Evolutionary conservation across 2,888 invertebrate species (phyloP).

Genomic region (Notocelia uddmanniana): DNA sequence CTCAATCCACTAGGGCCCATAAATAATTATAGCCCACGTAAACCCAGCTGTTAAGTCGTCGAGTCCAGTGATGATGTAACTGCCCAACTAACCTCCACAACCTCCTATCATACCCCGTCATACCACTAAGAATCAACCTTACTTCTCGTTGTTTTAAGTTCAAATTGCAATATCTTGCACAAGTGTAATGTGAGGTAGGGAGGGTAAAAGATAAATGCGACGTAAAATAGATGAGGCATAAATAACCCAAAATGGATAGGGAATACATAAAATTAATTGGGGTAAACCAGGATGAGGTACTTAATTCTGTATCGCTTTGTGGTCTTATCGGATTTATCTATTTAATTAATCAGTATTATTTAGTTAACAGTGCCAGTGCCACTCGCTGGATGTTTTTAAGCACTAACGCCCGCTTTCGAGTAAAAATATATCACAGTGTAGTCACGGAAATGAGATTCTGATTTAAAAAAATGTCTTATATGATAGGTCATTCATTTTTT

Average conservation of each 20-base stretch:
- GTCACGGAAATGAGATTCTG: too few species aligned
- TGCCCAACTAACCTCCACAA: not conserved
- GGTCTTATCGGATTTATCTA: not conserved
- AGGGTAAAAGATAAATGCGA: slow-evolving; percentile 20
- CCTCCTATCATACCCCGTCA: not conserved
- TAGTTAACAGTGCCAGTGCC: not conserved
- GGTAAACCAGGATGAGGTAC: not conserved
- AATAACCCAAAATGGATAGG: slow-evolving; percentile 39
- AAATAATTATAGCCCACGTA: slow-evolving; percentile 51
- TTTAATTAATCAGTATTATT: not conserved
- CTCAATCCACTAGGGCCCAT: slow-evolving; percentile 47
- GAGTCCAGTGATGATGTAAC: slow-evolving; percentile 34
- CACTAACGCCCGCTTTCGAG: too few species aligned
- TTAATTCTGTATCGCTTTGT: slow-evolving; percentile 2
- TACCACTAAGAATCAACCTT: not conserved
- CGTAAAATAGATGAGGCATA: slow-evolving; percentile 36
- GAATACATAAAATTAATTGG: slow-evolving; percentile 35
- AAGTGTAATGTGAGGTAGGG: not conserved
- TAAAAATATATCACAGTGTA: too few species aligned
- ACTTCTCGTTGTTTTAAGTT: not conserved
- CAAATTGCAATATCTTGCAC: not conserved
- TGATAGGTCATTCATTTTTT: too few species aligned
- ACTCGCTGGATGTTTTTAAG: not conserved
- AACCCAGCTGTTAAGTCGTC: slow-evolving; percentile 48
- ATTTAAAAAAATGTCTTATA: too few species aligned